phyloP scores from a whole-genome alignment of 2,888 invertebrate genomes.

The Cartodere bifasciata region DNA sequence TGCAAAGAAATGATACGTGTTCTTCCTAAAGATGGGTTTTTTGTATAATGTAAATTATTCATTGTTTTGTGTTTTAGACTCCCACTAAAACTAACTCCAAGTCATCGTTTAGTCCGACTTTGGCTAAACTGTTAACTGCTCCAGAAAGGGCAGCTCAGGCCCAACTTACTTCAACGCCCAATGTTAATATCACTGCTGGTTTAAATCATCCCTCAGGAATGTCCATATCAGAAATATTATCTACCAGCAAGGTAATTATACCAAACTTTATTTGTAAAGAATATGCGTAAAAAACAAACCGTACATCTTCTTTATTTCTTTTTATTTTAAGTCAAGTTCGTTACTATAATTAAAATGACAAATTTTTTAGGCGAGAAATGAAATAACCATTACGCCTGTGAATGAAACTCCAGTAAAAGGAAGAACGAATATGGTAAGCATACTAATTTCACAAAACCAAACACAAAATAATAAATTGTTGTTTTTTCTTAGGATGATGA shows the following conservation, averaged over 20 bases:
- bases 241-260: slow-evolving; percentile 29
- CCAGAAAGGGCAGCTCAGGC: slow-evolving; percentile 26
- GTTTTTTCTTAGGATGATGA: slow-evolving; percentile 30
- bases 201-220: slow-evolving; percentile 23
- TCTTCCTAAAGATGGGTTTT: not conserved
- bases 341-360: slow-evolving; percentile 4
- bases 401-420: slow-evolving; percentile 9
- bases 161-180: slow-evolving; percentile 16
- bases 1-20: slow-evolving; percentile 1
- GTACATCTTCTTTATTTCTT: slow-evolving; percentile 16
- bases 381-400: slow-evolving; percentile 50
- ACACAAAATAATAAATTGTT: slow-evolving; percentile 6
- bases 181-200: slow-evolving; percentile 13
- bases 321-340: no score
- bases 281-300: slow-evolving; percentile 2
- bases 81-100: slow-evolving; percentile 31
- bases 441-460: slow-evolving; percentile 1
- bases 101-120: slow-evolving; percentile 65
- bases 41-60: slow-evolving; percentile 4
- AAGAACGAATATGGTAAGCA: slow-evolving; percentile 1
- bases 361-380: slow-evolving; percentile 41
- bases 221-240: slow-evolving; percentile 33
- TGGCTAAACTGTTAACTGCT: slow-evolving; percentile 67
- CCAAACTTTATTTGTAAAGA: not conserved
- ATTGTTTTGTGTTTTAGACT: slow-evolving; percentile 22